Conservation (phyloP, 2,888 invertebrate species). For the Sesia bembeciformis region DNA sequence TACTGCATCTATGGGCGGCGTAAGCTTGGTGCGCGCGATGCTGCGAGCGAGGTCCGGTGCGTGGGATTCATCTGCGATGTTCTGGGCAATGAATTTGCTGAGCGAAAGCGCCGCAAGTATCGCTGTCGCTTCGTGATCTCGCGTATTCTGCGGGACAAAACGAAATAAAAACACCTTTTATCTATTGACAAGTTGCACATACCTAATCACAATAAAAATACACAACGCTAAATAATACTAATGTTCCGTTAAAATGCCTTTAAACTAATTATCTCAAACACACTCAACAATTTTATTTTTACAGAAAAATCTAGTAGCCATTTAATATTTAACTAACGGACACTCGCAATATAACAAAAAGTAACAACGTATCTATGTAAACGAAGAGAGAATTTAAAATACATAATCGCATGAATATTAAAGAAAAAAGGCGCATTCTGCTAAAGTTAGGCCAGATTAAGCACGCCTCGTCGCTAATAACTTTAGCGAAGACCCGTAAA, state of each 20-base stretch:
- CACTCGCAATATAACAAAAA: too few relatives aligned
- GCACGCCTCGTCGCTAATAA: constrained; percentile 12
- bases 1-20: constrained; percentile 57
- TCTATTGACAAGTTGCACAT: too few relatives aligned
- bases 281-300: too few relatives aligned
- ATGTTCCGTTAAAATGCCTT: too few relatives aligned
- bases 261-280: too few relatives aligned
- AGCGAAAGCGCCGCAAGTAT: constrained; percentile 61
- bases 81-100: constrained; percentile 58
- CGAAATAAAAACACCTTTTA: neutral
- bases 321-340: too few relatives aligned
- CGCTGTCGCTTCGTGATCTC: constrained; percentile 57
- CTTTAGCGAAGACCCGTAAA: constrained; percentile 9
- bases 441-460: constrained; percentile 9
- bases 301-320: too few relatives aligned
- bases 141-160: constrained; percentile 39
- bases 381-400: constrained; percentile 8
- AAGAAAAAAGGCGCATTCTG: constrained; percentile 1
- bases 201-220: too few relatives aligned
- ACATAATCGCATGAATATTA: neutral
- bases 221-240: too few relatives aligned
- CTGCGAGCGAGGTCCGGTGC: constrained; percentile 57
- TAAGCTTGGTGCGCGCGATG: constrained; percentile 50
- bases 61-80: constrained; percentile 50
- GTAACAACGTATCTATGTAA: too few relatives aligned